A percentile compares a stretch with the other conserved stretches of the same genome.
Conservation (phyloP, 2,797 vertebrate genomes). For the Myripristis jacobus region DNA sequence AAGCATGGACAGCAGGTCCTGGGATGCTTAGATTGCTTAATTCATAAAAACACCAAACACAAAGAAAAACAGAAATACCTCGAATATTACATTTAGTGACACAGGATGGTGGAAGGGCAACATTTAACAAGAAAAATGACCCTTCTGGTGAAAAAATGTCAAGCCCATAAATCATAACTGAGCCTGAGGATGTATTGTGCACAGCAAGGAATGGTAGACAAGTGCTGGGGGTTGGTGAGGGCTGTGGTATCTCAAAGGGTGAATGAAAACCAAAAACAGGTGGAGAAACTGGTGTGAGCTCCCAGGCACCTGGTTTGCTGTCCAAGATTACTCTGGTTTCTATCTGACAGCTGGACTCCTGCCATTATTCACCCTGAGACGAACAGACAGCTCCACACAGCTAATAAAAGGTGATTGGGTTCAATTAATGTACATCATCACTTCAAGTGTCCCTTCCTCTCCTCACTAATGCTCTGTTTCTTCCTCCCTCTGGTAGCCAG, state of each 20-base stretch:
- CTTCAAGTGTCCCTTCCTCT: slow-evolving; percentile 24
- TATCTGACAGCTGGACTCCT: slow-evolving; percentile 22
- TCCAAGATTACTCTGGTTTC: slow-evolving; percentile 12
- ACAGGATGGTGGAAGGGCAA: too few relatives aligned
- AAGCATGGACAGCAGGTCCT: neutral
- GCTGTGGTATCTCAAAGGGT: neutral
- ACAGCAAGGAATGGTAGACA: neutral
- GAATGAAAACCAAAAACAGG: neutral
- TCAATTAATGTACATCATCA: slow-evolving; percentile 44
- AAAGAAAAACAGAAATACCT: neutral
- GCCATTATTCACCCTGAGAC: slow-evolving; percentile 6
- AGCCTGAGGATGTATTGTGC: neutral
- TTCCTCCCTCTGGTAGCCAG: neutral
- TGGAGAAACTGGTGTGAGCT: slow-evolving; percentile 1
- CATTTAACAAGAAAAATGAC: too few relatives aligned
- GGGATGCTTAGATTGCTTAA: neutral
- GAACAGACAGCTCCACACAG: slow-evolving; percentile 29
- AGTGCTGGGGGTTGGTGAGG: neutral
- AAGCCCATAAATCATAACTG: neutral
- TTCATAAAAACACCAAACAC: neutral
- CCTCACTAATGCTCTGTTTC: slow-evolving; percentile 14
- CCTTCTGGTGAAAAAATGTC: too few relatives aligned
- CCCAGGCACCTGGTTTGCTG: slow-evolving; percentile 22
- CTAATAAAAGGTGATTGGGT: slow-evolving; percentile 50
- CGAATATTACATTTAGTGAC: neutral